These are phyloP conservation scores for Anguilla rostrata DNA, from an alignment of 2,113 vertebrate species.

Conservation along the genomic window DNA sequence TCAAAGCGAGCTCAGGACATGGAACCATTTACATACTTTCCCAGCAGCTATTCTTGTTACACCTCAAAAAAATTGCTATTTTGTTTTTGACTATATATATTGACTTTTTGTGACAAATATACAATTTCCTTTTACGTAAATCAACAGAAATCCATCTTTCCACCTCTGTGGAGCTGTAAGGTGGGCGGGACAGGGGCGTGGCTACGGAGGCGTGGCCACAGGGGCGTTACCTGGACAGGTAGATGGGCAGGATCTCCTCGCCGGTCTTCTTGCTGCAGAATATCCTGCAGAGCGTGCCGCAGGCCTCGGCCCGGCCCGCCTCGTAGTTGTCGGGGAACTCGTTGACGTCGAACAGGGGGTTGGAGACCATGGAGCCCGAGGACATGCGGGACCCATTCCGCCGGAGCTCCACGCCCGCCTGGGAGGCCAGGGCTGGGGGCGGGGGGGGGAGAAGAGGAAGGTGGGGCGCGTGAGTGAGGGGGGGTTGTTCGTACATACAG, in stretches of 20 bases:
- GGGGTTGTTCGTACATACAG: conserved; percentile 46
- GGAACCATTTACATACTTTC: no score
- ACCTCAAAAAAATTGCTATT: no score
- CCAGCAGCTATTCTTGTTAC: no score
- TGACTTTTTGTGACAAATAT: no score
- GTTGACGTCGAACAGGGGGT: conserved; percentile 84
- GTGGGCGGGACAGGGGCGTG: conserved; percentile 28
- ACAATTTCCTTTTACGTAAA: no score
- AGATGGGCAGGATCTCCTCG: conserved; percentile 94
- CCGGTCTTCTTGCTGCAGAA: conserved; percentile 99
- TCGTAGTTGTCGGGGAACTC: conserved; percentile 96
- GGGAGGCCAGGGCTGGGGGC: conserved; percentile 88
- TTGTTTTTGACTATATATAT: no score
- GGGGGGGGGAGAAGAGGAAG: conserved; percentile 53
- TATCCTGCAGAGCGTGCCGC: conserved; percentile 92
- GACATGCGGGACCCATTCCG: conserved; percentile 94
- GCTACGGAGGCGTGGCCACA: no score
- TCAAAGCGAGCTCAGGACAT: neutral
- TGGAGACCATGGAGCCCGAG: conserved; percentile 91
- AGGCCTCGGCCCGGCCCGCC: conserved; percentile 91
- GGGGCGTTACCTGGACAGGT: conserved; percentile 87
- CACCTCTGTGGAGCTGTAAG: no score
- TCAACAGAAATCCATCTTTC: no score
- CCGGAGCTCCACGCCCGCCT: conserved; percentile 86
- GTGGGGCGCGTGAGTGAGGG: conserved; percentile 57